Percentiles rank a stretch among this genome's conserved stretches.
Conservation (phyloP, 2,113 vertebrate genomes). For the Propithecus coquereli region DNA sequence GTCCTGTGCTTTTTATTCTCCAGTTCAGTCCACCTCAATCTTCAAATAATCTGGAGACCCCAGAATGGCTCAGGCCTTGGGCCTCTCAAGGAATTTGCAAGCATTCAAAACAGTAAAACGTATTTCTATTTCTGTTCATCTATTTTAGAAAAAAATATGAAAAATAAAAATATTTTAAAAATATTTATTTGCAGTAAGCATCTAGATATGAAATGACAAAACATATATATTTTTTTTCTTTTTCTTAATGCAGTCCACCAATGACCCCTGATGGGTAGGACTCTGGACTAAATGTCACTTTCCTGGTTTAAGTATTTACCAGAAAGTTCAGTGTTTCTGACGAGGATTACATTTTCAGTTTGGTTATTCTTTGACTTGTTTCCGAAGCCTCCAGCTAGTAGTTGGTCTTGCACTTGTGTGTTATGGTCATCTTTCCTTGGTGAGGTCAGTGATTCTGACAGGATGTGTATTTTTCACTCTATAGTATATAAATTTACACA, state of each 20-base stretch:
- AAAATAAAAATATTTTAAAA: neutral
- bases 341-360: slow-evolving; percentile 40
- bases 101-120: neutral
- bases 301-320: slow-evolving; percentile 20
- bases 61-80: neutral
- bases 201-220: slow-evolving; percentile 16
- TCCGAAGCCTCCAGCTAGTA: slow-evolving; percentile 48
- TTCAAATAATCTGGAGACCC: neutral
- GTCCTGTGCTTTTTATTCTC: neutral
- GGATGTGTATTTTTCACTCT: slow-evolving; percentile 51
- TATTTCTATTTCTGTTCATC: neutral
- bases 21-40: neutral
- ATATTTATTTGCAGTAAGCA: slow-evolving; percentile 9
- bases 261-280: neutral
- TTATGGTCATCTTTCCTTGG: slow-evolving; percentile 24
- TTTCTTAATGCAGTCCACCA: neutral
- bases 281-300: slow-evolving; percentile 51
- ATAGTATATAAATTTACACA: slow-evolving; percentile 44
- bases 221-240: neutral
- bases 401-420: slow-evolving; percentile 40
- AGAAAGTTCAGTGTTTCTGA: slow-evolving; percentile 51
- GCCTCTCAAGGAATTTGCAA: neutral
- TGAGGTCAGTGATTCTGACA: slow-evolving; percentile 59
- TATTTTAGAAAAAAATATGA: neutral
- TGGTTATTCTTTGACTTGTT: slow-evolving; percentile 48